Evolutionary conservation across 2,888 invertebrate species (phyloP).

Genomic region (Eucera pruinosa): DNA sequence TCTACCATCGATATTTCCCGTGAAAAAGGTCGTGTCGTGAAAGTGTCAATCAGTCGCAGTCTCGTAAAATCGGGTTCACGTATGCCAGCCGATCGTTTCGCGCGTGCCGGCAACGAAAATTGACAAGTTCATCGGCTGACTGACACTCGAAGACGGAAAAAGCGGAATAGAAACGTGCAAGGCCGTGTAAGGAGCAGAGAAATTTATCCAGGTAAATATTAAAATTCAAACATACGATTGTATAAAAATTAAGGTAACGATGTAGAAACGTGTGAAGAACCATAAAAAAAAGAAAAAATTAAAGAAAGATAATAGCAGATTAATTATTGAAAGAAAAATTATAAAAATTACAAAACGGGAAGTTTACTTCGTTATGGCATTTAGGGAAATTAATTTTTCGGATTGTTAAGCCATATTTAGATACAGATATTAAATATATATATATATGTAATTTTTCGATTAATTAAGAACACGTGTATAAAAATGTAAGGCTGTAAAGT

Average conservation of each 20-base stretch:
- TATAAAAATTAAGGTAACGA: background rate
- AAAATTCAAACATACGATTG: background rate
- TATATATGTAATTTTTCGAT: too few species aligned
- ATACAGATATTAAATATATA: too few species aligned
- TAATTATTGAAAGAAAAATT: too few species aligned
- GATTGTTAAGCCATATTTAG: too few species aligned
- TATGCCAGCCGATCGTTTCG: constrained; percentile 48
- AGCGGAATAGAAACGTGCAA: background rate
- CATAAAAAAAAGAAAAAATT: background rate
- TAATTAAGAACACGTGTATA: too few species aligned
- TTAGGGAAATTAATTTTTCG: background rate
- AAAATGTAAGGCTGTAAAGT: too few species aligned
- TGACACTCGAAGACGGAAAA: constrained; percentile 32
- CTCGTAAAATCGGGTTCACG: constrained; percentile 49
- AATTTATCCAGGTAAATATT: background rate
- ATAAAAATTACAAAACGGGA: background rate
- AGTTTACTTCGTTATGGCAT: too few species aligned
- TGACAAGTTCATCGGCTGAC: constrained; percentile 54
- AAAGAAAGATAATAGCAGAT: too few species aligned
- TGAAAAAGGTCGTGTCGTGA: constrained; percentile 38
- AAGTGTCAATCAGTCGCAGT: constrained; percentile 57
- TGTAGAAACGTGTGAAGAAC: background rate
- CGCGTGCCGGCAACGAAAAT: constrained; percentile 38
- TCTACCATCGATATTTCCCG: constrained; percentile 52
- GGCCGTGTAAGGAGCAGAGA: background rate